These are phyloP conservation scores for Trichomalopsis sarcophagae DNA, from an alignment of 1,140 invertebrate genomes.

Conservation along the genomic window DNA sequence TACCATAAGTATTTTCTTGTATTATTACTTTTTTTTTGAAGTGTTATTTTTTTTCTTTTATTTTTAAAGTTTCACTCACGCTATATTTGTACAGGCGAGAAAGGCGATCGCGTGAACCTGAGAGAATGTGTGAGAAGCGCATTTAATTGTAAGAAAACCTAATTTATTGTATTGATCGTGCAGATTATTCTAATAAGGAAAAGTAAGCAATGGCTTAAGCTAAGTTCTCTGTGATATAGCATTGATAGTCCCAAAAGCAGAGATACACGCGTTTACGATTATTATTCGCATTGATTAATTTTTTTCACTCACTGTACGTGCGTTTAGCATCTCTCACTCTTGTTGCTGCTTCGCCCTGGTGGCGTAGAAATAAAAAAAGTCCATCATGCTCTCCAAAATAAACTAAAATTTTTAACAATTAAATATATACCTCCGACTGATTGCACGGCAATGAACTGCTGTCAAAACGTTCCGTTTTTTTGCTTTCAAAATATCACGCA, in stretches of 20 bases:
- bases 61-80: slow-evolving; percentile 61
- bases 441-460: slow-evolving; percentile 22
- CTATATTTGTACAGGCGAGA: slow-evolving; percentile 48
- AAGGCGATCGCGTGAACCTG: slow-evolving; percentile 34
- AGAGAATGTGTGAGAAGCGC: slow-evolving; percentile 55
- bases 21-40: slow-evolving; percentile 62
- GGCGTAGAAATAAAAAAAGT: slow-evolving; percentile 48
- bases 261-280: slow-evolving; percentile 59
- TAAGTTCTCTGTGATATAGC: slow-evolving; percentile 70
- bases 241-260: slow-evolving; percentile 63
- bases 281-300: slow-evolving; percentile 52
- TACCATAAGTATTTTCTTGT: slow-evolving; percentile 68
- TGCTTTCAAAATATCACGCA: slow-evolving; percentile 23
- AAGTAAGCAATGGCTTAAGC: slow-evolving; percentile 54
- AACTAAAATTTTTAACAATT: slow-evolving; percentile 41
- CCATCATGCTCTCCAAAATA: slow-evolving; percentile 40
- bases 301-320: slow-evolving; percentile 46
- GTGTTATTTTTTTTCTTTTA: slow-evolving; percentile 61
- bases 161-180: slow-evolving; percentile 69
- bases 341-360: slow-evolving; percentile 52
- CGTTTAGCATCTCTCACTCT: slow-evolving; percentile 51
- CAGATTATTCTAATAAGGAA: slow-evolving; percentile 58
- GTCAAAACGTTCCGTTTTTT: slow-evolving; percentile 26
- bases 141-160: slow-evolving; percentile 64
- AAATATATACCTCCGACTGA: slow-evolving; percentile 46